Evolutionary conservation across 2,113 vertebrate species (phyloP).

Genomic region (Notiomystis cincta): DNA sequence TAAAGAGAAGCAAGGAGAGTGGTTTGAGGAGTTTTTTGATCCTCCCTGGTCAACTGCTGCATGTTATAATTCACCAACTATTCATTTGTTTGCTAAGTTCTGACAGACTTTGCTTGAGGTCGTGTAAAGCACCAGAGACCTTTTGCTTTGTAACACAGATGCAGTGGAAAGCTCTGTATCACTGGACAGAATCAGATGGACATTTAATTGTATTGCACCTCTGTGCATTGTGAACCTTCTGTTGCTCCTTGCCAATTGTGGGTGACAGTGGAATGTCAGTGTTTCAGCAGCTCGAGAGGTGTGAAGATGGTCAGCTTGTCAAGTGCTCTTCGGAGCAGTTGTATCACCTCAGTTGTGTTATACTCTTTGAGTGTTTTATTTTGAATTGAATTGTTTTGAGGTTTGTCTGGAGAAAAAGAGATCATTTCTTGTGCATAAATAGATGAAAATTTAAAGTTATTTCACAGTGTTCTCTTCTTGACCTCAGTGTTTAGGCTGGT

Average conservation of each 20-base stretch:
- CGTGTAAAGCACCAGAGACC: not conserved
- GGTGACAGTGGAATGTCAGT: not conserved
- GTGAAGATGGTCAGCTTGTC: not conserved
- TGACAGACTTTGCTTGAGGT: not conserved
- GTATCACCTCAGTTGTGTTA: not conserved
- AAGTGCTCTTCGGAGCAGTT: not conserved
- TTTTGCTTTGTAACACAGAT: not conserved
- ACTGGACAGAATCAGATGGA: not conserved
- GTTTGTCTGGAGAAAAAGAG: not conserved
- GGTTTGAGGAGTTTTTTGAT: not conserved
- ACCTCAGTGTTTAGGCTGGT: not conserved
- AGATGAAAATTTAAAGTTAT: not conserved
- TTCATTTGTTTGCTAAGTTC: not conserved
- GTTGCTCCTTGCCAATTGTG: not conserved
- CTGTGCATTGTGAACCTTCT: not conserved
- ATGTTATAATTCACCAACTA: not conserved
- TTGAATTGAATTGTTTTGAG: not conserved
- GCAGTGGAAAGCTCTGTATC: not conserved
- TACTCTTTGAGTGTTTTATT: not conserved
- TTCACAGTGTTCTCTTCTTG: not conserved
- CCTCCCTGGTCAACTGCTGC: not conserved
- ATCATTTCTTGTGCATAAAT: not conserved
- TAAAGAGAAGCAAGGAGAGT: not conserved
- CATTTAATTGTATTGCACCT: not conserved
- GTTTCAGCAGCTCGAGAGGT: not conserved